Evolutionary conservation across 2,797 vertebrate genomes (phyloP).

Genomic region (Hyperoplus lanceolatus): DNA sequence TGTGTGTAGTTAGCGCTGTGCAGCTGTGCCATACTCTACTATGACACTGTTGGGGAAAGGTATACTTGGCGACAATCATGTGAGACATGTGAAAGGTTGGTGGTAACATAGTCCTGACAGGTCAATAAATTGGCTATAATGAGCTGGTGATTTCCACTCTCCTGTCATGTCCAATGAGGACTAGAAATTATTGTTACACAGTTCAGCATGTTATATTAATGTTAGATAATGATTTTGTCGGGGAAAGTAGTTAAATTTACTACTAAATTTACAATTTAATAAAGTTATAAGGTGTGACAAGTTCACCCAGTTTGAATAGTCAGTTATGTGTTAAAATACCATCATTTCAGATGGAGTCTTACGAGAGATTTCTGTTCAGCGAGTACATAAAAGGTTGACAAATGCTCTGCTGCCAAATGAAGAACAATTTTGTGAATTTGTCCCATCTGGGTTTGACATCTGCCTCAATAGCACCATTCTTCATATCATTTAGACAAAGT

Average conservation of each 20-base stretch:
- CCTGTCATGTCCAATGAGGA: conserved; percentile 13
- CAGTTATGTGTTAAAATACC: neutral
- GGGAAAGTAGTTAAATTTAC: neutral
- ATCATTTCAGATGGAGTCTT: neutral
- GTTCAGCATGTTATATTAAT: conserved; percentile 12
- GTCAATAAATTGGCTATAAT: conserved; percentile 59
- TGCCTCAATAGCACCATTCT: neutral
- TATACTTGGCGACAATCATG: conserved; percentile 25
- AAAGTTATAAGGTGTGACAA: too few species aligned
- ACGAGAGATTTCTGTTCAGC: neutral
- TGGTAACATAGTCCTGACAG: conserved; percentile 54
- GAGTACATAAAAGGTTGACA: neutral
- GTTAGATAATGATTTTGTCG: neutral
- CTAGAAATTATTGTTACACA: conserved; percentile 5
- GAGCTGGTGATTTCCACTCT: conserved; percentile 52
- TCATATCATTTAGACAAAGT: neutral
- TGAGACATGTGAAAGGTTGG: conserved; percentile 43
- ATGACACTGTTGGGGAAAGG: conserved; percentile 17
- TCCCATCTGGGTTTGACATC: neutral
- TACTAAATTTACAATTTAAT: too few species aligned
- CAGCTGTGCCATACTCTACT: neutral
- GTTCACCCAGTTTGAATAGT: neutral
- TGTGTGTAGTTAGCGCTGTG: too few species aligned
- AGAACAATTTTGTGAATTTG: neutral
- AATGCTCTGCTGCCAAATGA: neutral